Percentiles rank a stretch among this genome's conserved stretches.
Evolutionary conservation across 2,888 invertebrate species (phyloP).

Genomic region (Eurois occulta): DNA sequence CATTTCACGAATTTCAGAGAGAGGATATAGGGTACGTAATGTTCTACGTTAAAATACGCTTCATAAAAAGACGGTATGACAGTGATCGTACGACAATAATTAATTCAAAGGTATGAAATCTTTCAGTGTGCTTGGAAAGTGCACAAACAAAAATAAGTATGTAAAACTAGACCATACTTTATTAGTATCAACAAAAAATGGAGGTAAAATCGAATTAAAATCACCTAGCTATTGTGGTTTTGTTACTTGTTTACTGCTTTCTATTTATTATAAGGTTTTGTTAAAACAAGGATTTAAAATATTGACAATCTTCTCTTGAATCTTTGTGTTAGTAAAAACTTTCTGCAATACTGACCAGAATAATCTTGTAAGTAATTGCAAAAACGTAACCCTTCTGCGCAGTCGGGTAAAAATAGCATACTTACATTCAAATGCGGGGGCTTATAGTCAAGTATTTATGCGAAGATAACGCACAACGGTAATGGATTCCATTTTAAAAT

Average conservation of each 20-base stretch:
- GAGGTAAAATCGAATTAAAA: not conserved
- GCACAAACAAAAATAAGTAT: not conserved
- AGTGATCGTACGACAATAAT: not conserved
- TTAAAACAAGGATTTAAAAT: not conserved
- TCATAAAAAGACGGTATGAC: constrained; percentile 15
- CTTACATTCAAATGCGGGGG: constrained; percentile 13
- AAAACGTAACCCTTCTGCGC: not conserved
- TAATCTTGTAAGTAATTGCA: not conserved
- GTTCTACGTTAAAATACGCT: constrained; percentile 22
- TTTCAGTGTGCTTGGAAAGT: not conserved
- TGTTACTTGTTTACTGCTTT: not conserved
- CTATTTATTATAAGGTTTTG: not conserved
- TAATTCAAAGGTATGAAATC: not conserved
- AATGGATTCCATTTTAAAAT: constrained; percentile 65
- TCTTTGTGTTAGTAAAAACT: not conserved
- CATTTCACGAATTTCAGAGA: constrained; percentile 67
- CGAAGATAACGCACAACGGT: constrained; percentile 33
- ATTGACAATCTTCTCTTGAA: not conserved
- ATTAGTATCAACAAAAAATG: not conserved
- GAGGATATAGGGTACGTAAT: constrained; percentile 25
- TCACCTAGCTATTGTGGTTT: not conserved
- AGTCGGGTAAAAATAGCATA: not conserved
- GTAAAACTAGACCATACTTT: not conserved
- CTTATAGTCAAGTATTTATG: constrained; percentile 54
- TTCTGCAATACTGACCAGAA: not conserved